A percentile compares a stretch with the other conserved stretches of the same genome.
Evolutionary conservation across 2,113 vertebrate genomes (phyloP).

Genomic region (Terrapene triunguis): DNA sequence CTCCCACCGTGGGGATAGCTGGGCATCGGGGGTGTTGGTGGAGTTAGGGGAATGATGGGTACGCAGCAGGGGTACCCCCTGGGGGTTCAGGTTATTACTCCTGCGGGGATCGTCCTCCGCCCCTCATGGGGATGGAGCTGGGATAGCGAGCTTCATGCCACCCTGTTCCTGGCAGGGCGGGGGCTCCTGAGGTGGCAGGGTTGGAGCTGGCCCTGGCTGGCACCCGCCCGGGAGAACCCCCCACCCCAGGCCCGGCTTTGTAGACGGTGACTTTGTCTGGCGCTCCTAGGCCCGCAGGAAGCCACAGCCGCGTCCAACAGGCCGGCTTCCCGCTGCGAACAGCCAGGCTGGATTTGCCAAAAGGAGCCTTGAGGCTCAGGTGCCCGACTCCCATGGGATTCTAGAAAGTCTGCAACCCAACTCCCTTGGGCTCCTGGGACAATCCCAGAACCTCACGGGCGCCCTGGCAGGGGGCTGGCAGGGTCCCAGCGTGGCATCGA

Average conservation of each 20-base stretch:
- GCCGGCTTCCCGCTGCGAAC: too few species aligned
- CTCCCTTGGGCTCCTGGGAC: too few species aligned
- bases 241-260: neutral
- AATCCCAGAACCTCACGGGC: too few species aligned
- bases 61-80: too few species aligned
- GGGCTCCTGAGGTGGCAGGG: too few species aligned
- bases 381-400: neutral
- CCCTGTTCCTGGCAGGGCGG: neutral
- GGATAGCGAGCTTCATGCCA: neutral
- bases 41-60: too few species aligned
- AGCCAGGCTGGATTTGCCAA: too few species aligned
- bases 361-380: too few species aligned
- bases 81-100: neutral
- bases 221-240: too few species aligned
- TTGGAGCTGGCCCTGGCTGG: neutral
- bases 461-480: neutral
- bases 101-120: neutral
- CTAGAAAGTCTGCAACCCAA: too few species aligned
- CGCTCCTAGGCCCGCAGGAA: neutral
- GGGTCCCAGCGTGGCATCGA: neutral
- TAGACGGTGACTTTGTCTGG: neutral
- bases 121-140: neutral
- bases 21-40: too few species aligned
- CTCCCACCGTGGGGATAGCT: neutral
- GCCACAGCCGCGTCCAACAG: neutral